Evolutionary conservation across 2,888 invertebrate species (phyloP).

Genomic region (Oscheius sp.): DNA sequence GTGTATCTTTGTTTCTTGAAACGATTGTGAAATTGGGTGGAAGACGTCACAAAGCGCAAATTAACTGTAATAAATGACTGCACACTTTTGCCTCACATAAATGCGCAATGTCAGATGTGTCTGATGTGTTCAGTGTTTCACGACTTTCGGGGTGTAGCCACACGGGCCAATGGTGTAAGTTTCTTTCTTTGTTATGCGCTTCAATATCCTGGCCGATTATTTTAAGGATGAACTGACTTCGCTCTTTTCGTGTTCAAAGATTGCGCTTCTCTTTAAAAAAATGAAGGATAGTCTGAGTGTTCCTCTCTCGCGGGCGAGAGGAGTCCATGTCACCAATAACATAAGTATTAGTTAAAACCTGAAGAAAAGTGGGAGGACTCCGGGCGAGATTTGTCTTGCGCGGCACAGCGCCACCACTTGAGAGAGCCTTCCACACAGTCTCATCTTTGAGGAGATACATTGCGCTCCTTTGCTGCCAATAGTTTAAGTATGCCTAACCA

Average conservation of each 20-base stretch:
- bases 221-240: background rate
- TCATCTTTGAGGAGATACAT: conserved; percentile 32
- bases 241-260: background rate
- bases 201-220: conserved; percentile 5
- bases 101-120: conserved; percentile 33
- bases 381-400: conserved; percentile 35
- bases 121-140: conserved; percentile 33
- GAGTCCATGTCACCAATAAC: conserved; percentile 1
- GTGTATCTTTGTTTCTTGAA: background rate
- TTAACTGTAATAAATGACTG: conserved; percentile 29
- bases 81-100: conserved; percentile 31
- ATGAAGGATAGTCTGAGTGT: background rate
- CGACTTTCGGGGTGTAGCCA: conserved; percentile 21
- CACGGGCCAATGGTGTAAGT: conserved; percentile 33
- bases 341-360: conserved; percentile 25
- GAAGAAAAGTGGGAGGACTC: conserved; percentile 33
- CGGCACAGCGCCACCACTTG: conserved; percentile 34
- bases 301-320: background rate
- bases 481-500: conserved; percentile 22
- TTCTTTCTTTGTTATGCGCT: conserved; percentile 32
- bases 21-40: background rate
- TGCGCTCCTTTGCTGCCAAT: conserved; percentile 32
- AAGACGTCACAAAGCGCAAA: conserved; percentile 23
- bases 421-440: conserved; percentile 34
- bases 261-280: background rate